phyloP scores from a whole-genome alignment of 2,113 vertebrate species.

The Pionites leucogaster region DNA sequence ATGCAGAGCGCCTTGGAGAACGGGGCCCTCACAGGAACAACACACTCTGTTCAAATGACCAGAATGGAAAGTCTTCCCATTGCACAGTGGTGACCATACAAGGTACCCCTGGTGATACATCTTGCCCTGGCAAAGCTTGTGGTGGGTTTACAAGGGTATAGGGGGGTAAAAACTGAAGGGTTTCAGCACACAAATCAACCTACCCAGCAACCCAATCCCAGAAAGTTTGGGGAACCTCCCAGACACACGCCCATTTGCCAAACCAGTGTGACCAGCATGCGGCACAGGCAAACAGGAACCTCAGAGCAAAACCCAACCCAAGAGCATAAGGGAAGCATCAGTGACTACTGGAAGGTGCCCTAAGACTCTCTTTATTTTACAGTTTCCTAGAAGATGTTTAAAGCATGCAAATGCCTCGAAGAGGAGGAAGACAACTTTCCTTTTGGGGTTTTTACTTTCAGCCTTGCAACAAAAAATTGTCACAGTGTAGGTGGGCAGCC shows the following conservation, averaged over 20 bases:
- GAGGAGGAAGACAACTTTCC: conserved; percentile 48
- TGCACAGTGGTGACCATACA: neutral
- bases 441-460: conserved; percentile 62
- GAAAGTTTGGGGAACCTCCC: neutral
- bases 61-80: neutral
- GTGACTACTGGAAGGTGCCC: neutral
- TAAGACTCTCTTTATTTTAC: neutral
- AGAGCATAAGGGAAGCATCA: rapidly evolving
- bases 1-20: neutral
- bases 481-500: conserved; percentile 52
- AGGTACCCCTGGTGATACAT: neutral
- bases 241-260: neutral
- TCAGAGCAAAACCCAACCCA: neutral
- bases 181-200: neutral
- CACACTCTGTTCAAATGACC: neutral
- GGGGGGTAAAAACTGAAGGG: neutral
- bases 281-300: neutral
- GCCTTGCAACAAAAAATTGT: conserved; percentile 50
- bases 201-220: neutral
- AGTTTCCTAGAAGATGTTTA: conserved; percentile 62
- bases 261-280: neutral
- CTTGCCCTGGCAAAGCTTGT: neutral
- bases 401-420: conserved; percentile 20
- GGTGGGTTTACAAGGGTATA: neutral
- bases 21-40: rapidly evolving